These are phyloP conservation scores for Dromas ardeola DNA, from an alignment of 2,113 vertebrate genomes.

Conservation along the genomic window DNA sequence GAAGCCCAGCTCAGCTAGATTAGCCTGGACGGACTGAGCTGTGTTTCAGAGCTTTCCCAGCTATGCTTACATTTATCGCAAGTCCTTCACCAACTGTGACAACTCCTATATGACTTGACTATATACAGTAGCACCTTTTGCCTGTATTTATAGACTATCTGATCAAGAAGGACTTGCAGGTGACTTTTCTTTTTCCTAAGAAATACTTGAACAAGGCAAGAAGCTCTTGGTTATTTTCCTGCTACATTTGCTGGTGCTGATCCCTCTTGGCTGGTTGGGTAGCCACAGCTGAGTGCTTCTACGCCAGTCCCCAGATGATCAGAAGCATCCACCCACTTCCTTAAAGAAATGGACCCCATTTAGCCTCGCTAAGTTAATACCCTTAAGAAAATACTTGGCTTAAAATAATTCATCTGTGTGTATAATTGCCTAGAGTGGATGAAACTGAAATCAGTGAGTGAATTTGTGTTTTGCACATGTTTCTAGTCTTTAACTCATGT, in stretches of 20 bases:
- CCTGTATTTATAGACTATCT: neutral
- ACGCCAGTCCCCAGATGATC: neutral
- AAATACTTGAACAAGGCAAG: constrained; percentile 6
- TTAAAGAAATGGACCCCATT: neutral
- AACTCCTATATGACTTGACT: neutral
- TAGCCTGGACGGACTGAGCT: neutral
- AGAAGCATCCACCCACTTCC: neutral
- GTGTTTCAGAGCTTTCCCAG: neutral
- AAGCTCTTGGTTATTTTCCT: neutral
- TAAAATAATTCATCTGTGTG: neutral
- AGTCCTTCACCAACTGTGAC: neutral
- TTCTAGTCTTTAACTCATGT: neutral
- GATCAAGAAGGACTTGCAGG: neutral
- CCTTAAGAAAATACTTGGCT: neutral
- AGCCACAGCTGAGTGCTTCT: neutral
- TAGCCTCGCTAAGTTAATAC: neutral
- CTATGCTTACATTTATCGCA: neutral
- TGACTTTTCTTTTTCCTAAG: neutral
- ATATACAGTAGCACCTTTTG: neutral
- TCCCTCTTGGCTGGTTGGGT: neutral
- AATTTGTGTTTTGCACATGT: neutral
- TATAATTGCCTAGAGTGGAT: neutral
- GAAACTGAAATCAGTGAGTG: neutral
- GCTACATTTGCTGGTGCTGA: neutral
- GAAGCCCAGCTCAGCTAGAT: neutral